These are phyloP conservation scores for Drosophila trapezifrons DNA, from an alignment of 1,140 invertebrate genomes.

Conservation along the genomic window DNA sequence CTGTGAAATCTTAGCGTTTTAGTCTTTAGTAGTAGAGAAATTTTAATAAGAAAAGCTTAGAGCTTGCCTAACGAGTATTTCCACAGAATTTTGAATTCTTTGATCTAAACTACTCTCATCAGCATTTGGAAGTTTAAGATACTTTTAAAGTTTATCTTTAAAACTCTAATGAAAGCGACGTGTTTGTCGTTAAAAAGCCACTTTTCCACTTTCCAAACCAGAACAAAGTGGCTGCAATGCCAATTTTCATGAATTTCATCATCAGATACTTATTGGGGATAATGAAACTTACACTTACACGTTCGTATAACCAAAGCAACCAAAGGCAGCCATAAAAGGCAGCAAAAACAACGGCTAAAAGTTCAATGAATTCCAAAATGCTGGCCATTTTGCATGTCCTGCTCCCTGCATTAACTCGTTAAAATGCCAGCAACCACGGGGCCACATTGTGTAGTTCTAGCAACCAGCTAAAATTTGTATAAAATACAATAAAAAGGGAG, in stretches of 20 bases:
- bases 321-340: neutral
- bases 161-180: neutral
- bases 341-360: slow-evolving; percentile 39
- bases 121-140: neutral
- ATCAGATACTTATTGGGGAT: slow-evolving; percentile 3
- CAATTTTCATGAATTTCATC: slow-evolving; percentile 15
- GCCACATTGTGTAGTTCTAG: slow-evolving; percentile 43
- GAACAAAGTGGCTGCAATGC: neutral
- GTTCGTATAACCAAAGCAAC: slow-evolving; percentile 27
- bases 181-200: neutral
- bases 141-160: neutral
- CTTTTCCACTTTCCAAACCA: neutral
- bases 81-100: too few species aligned
- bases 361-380: slow-evolving; percentile 81
- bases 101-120: neutral
- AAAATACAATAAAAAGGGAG: slow-evolving; percentile 64
- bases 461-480: slow-evolving; percentile 70
- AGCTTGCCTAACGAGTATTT: too few species aligned
- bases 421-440: slow-evolving; percentile 64
- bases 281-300: slow-evolving; percentile 1
- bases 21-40: neutral
- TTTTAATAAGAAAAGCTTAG: neutral
- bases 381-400: slow-evolving; percentile 74
- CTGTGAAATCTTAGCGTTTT: neutral
- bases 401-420: slow-evolving; percentile 76